These are phyloP conservation scores for Neocrepidodera transversa DNA, from an alignment of 2,888 invertebrate species.

Conservation along the genomic window DNA sequence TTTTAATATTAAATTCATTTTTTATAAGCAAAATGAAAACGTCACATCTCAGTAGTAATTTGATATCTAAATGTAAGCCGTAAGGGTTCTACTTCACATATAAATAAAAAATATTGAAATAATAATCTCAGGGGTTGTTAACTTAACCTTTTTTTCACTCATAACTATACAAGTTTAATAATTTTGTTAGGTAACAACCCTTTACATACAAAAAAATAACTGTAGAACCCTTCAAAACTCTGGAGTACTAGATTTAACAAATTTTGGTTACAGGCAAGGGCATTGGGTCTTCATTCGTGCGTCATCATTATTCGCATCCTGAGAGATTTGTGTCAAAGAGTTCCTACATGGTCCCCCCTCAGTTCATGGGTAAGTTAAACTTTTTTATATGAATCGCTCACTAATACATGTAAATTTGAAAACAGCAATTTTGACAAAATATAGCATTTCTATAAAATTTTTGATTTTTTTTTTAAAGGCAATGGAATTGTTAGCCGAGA, in stretches of 20 bases:
- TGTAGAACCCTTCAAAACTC: conserved; percentile 45
- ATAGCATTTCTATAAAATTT: no score
- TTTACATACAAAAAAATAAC: conserved; percentile 8
- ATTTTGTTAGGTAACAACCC: conserved; percentile 37
- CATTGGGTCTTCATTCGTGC: conserved; percentile 93
- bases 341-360: conserved; percentile 93
- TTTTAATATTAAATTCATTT: no score
- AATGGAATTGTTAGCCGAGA: conserved; percentile 93
- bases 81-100: conserved; percentile 49
- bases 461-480: conserved; percentile 67
- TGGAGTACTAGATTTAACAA: conserved; percentile 44
- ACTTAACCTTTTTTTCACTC: background rate
- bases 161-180: conserved; percentile 6
- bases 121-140: background rate
- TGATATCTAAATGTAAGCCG: conserved; percentile 43
- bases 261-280: conserved; percentile 84
- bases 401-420: no score
- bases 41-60: conserved; percentile 52
- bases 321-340: conserved; percentile 92
- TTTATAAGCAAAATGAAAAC: conserved; percentile 47
- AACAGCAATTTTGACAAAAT: no score
- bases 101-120: no score
- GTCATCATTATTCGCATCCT: conserved; percentile 95
- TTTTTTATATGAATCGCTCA: no score
- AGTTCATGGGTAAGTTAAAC: conserved; percentile 84